These are phyloP conservation scores for Heliconius aoede DNA, from an alignment of 2,888 invertebrate species.

Conservation along the genomic window DNA sequence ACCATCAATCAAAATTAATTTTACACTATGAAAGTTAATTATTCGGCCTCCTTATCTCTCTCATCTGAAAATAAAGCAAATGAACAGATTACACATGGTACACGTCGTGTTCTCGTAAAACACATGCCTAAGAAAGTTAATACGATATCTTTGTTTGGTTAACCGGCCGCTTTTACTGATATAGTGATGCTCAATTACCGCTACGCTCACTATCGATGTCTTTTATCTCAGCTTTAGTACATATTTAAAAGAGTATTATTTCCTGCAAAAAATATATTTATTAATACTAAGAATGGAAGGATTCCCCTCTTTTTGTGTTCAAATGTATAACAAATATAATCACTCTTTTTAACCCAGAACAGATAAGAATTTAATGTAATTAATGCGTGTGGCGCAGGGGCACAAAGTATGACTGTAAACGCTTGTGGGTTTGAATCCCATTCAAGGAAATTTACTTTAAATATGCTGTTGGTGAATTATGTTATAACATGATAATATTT, in stretches of 20 bases:
- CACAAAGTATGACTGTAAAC: too few species aligned
- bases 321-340: not conserved
- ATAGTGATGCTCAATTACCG: conserved; percentile 41
- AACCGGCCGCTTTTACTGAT: conserved; percentile 47
- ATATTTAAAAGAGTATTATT: not conserved
- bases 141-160: conserved; percentile 53
- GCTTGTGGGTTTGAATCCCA: too few species aligned
- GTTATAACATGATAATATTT: too few species aligned
- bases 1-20: not conserved
- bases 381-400: not conserved
- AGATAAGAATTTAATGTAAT: not conserved
- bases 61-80: conserved; percentile 31
- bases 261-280: not conserved
- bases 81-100: conserved; percentile 40
- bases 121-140: conserved; percentile 53
- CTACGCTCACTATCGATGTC: conserved; percentile 25
- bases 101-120: conserved; percentile 41
- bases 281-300: too few species aligned
- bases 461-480: too few species aligned
- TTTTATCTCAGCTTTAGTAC: not conserved
- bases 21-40: conserved; percentile 1
- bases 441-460: too few species aligned
- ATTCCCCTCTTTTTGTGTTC: too few species aligned
- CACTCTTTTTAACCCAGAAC: not conserved
- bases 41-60: conserved; percentile 15